Conservation (phyloP, 2,797 vertebrate species). For the Sarcophilus harrisii region DNA sequence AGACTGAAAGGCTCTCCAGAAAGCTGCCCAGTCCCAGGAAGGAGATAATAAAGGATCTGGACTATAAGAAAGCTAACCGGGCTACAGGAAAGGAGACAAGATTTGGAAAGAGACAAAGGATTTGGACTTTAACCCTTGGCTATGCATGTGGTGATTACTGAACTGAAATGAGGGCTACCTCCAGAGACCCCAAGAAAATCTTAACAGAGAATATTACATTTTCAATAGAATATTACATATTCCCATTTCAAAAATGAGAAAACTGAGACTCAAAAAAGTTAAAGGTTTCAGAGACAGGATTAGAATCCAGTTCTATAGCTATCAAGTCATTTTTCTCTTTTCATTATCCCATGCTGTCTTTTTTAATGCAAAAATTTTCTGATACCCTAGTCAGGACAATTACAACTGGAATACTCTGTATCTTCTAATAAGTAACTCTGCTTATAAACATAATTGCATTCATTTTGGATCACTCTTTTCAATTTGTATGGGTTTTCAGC, state of each 20-base stretch:
- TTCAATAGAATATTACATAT: no score
- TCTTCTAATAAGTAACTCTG: neutral
- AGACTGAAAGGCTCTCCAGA: no score
- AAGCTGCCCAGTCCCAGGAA: no score
- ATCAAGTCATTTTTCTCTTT: neutral
- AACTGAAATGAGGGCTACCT: no score
- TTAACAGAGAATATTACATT: no score
- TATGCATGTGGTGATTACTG: no score
- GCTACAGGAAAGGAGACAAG: no score
- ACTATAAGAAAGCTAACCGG: no score
- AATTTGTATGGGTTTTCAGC: neutral
- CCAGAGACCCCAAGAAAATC: no score
- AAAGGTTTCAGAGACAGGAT: neutral
- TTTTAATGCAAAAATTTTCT: neutral
- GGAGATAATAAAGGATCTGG: no score
- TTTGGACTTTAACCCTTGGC: no score
- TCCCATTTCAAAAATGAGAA: neutral
- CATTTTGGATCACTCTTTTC: neutral
- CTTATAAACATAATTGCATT: neutral
- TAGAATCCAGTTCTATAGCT: neutral
- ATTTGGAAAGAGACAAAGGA: no score
- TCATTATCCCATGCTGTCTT: neutral
- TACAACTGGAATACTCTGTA: neutral
- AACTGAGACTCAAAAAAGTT: neutral
- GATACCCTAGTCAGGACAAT: neutral